A percentile compares a stretch with the other conserved stretches of the same genome.
phyloP scores from a whole-genome alignment of 2,888 invertebrate genomes.

The Pandemis cinnamomeana region DNA sequence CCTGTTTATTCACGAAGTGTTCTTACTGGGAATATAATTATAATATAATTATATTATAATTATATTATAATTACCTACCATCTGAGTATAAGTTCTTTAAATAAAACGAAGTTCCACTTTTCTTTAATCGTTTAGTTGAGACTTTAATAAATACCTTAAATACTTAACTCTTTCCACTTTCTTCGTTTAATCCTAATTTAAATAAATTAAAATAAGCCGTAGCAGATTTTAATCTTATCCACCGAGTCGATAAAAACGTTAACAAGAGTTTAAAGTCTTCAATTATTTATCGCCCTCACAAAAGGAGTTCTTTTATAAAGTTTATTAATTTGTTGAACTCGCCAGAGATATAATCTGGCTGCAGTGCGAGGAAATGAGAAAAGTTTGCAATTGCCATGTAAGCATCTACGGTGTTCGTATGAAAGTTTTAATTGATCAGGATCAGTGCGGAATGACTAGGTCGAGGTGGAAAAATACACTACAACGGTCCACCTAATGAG shows the following conservation, averaged over 20 bases:
- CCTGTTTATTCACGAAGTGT: too few relatives aligned
- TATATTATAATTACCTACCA: too few relatives aligned
- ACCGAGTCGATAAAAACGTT: slow-evolving; percentile 11
- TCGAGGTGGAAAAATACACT: slow-evolving; percentile 17
- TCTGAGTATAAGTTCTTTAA: background rate
- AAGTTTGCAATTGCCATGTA: slow-evolving; percentile 48
- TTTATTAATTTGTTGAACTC: slow-evolving; percentile 35
- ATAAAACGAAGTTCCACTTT: background rate
- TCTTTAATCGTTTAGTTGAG: background rate
- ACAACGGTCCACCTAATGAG: slow-evolving; percentile 6
- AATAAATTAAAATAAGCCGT: background rate
- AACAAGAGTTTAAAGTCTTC: slow-evolving; percentile 14
- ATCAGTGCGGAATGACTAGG: slow-evolving; percentile 25
- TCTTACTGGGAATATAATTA: too few relatives aligned
- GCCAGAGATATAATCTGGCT: slow-evolving; percentile 32
- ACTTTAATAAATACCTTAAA: background rate
- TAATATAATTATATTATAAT: too few relatives aligned
- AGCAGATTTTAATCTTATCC: slow-evolving; percentile 8
- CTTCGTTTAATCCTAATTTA: background rate
- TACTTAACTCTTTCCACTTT: background rate
- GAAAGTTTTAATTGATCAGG: slow-evolving; percentile 55
- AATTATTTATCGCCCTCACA: background rate
- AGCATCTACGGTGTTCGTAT: slow-evolving; percentile 43
- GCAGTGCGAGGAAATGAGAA: slow-evolving; percentile 50
- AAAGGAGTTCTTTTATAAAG: slow-evolving; percentile 29